Evolutionary conservation across 2,113 vertebrate species (phyloP), one percentile per base, ranked within the genome.

Genomic region (Pardalotus punctatus): DNA sequence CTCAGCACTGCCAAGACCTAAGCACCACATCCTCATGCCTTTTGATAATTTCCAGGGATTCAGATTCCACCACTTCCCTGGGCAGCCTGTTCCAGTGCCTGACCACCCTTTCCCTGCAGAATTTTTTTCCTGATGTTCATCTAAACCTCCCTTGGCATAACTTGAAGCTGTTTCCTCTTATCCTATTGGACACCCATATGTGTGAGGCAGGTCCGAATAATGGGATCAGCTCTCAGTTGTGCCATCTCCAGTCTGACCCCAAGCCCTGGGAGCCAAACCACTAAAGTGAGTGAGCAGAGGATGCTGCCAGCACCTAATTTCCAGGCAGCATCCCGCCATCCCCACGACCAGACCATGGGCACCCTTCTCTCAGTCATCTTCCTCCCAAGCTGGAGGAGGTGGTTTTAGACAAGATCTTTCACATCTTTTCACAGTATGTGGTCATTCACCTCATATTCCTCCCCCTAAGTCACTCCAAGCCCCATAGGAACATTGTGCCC

Each of bases 341-440:
- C 21, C 53, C 57, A 54, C 1, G 8, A 5, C 3, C 13, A 43
- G 33, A 18, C 3, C 0, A 6, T 1, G 2, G 25, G 11, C 3
- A 50, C 5, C 2, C 10, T 12, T 48, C 27, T 13, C 25, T 64
- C 65, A 53, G 60, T 9, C n/a, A 18, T n/a, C 43, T 38, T 90
- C 24, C 22, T 85, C 10, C 22, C 53, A 25, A 3, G 20, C 21
- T 31, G 10, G 38, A 60, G 9, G 43, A 60, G 24, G 8, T 14
- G 19, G 25, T 60, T 93, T 45, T 27, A 31, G 58, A 24, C 0
- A 2, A 47, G 23, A 53, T 35, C 27, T 88, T 90, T 77, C 36
- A 23, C 24, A 28, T 38, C 18, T 51, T 65, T 53, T 67, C 53
- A 47, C 12, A 40, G 7, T 54, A 22, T 38, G 21, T n/a, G 45